phyloP scores from a whole-genome alignment of 2,113 vertebrate species.

The Atractosteus spatula region DNA sequence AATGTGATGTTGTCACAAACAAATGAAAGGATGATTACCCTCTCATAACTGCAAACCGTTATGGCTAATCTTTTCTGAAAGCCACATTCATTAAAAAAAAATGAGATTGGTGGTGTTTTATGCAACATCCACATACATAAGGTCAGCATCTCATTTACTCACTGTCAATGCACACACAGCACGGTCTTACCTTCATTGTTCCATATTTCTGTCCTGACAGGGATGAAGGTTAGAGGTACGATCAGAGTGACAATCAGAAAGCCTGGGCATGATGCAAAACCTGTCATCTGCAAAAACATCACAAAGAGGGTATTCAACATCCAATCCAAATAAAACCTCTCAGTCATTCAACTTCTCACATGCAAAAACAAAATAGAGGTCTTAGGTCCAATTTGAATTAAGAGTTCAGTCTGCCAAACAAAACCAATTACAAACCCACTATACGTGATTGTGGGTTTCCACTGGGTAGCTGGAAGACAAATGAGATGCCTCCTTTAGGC shows the following conservation, averaged over 20 bases:
- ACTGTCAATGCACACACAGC: too few species aligned
- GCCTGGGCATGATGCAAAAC: constrained; percentile 28
- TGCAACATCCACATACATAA: neutral
- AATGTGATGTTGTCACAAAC: constrained; percentile 18
- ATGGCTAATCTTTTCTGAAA: constrained; percentile 16
- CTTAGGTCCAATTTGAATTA: too few species aligned
- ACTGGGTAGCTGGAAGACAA: too few species aligned
- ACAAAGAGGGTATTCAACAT: too few species aligned
- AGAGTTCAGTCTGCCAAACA: too few species aligned
- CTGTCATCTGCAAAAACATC: constrained; percentile 37
- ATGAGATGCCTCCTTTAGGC: too few species aligned
- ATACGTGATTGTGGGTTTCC: too few species aligned
- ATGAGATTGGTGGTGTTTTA: constrained; percentile 4
- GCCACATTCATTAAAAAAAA: constrained; percentile 18
- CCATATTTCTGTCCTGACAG: constrained; percentile 37
- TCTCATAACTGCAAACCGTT: constrained; percentile 3
- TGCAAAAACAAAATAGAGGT: too few species aligned
- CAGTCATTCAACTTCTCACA: too few species aligned
- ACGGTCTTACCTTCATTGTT: constrained; percentile 43
- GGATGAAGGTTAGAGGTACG: constrained; percentile 20
- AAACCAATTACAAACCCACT: too few species aligned
- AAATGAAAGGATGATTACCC: constrained; percentile 33
- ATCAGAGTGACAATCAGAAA: constrained; percentile 39
- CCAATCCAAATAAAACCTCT: too few species aligned
- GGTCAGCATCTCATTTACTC: neutral